Conservation (phyloP, 2,797 vertebrate genomes). For the Rhabdophis nuchalis region DNA sequence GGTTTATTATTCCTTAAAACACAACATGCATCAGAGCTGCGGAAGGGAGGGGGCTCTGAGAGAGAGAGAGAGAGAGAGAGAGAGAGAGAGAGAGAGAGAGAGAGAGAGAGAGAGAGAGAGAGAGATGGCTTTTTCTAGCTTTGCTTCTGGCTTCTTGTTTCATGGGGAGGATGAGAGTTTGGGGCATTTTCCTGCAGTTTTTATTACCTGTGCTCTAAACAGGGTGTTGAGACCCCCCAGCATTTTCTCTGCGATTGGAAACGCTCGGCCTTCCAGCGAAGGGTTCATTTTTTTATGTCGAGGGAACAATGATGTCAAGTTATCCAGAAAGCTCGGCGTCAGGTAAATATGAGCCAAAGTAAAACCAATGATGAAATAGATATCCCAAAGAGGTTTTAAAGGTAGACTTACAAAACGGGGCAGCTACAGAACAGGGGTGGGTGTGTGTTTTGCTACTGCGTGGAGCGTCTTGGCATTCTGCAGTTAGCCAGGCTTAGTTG, state of each 20-base stretch:
- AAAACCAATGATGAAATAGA: background rate
- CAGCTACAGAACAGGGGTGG: background rate
- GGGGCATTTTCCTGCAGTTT: fast-evolving
- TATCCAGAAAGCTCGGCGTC: background rate
- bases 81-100: no score
- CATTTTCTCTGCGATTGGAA: no score
- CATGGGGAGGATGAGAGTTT: fast-evolving
- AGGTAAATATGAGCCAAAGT: background rate
- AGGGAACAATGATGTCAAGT: background rate
- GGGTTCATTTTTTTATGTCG: background rate
- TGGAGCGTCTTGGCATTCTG: no score
- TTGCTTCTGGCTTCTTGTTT: background rate
- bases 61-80: no score
- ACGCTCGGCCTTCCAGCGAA: background rate
- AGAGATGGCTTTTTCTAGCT: background rate
- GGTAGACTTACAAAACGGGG: no score
- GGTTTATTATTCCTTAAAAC: background rate
- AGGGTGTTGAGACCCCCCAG: fast-evolving
- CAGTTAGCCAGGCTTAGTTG: background rate
- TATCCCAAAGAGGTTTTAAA: background rate
- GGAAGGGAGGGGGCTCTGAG: background rate
- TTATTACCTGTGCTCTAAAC: no score
- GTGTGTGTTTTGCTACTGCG: no score
- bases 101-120: background rate
- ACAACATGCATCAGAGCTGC: background rate